phyloP scores from a whole-genome alignment of 2,113 vertebrate genomes.

The Zosterops japonicus region DNA sequence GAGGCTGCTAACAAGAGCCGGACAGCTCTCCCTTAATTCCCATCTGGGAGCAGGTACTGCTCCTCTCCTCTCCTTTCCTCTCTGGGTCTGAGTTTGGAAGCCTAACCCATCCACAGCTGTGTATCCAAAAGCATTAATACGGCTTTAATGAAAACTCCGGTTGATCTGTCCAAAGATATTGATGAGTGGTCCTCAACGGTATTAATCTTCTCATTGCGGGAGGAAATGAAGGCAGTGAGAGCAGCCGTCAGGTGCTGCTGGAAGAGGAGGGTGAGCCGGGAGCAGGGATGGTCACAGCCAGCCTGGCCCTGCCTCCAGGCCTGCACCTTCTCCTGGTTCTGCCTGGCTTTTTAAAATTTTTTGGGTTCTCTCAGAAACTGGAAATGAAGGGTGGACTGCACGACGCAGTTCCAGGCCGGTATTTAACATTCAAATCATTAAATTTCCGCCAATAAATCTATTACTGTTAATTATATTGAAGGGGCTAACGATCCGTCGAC shows the following conservation, averaged over 20 bases:
- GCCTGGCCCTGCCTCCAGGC: neutral
- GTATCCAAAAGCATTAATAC: constrained; percentile 76
- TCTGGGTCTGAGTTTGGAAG: constrained; percentile 32
- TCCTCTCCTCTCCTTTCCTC: neutral
- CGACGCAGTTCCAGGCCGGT: constrained; percentile 25
- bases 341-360: neutral
- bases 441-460: constrained; percentile 73
- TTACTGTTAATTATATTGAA: constrained; percentile 78
- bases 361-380: neutral
- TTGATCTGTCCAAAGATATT: constrained; percentile 84
- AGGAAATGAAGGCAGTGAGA: constrained; percentile 71
- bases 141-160: constrained; percentile 80
- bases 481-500: constrained; percentile 66
- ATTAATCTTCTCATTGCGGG: constrained; percentile 77
- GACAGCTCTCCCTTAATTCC: constrained; percentile 38
- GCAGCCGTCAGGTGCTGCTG: constrained; percentile 52
- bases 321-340: neutral
- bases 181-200: constrained; percentile 72
- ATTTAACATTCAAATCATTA: constrained; percentile 67
- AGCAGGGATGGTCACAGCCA: neutral
- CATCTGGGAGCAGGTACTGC: neutral
- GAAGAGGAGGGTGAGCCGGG: neutral
- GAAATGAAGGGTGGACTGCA: neutral
- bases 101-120: constrained; percentile 74
- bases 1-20: constrained; percentile 58